Percentiles rank a stretch among this genome's conserved stretches.
Evolutionary conservation across 2,113 vertebrate species (phyloP).

Genomic region (Scytalopus superciliaris): DNA sequence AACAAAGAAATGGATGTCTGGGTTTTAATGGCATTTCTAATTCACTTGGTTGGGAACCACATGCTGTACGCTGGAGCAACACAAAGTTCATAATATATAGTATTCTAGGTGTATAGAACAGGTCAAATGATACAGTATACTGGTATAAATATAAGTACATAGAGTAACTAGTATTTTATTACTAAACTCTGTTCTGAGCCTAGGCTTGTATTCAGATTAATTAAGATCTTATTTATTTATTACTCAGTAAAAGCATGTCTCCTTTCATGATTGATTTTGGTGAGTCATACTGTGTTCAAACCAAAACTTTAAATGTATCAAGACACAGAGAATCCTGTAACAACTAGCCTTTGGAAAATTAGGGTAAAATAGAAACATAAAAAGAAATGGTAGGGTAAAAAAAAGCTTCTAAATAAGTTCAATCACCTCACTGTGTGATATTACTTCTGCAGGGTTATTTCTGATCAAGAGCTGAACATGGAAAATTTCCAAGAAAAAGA

Average conservation of each 20-base stretch:
- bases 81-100: background rate
- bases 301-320: background rate
- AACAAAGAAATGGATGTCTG: background rate
- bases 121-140: background rate
- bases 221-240: background rate
- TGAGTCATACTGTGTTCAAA: background rate
- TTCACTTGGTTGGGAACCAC: background rate
- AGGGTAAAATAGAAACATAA: background rate
- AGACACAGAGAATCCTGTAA: background rate
- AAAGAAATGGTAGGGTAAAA: background rate
- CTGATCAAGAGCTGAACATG: background rate
- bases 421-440: background rate
- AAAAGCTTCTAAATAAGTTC: background rate
- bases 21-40: background rate
- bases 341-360: accelerated
- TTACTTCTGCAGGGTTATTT: background rate
- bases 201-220: background rate
- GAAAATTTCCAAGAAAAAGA: background rate
- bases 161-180: background rate
- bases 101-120: background rate
- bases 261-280: background rate
- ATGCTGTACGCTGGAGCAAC: background rate
- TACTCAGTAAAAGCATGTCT: background rate
- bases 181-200: background rate
- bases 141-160: background rate